Conservation (phyloP, 2,113 vertebrate genomes). For the Irena cyanogastra region DNA sequence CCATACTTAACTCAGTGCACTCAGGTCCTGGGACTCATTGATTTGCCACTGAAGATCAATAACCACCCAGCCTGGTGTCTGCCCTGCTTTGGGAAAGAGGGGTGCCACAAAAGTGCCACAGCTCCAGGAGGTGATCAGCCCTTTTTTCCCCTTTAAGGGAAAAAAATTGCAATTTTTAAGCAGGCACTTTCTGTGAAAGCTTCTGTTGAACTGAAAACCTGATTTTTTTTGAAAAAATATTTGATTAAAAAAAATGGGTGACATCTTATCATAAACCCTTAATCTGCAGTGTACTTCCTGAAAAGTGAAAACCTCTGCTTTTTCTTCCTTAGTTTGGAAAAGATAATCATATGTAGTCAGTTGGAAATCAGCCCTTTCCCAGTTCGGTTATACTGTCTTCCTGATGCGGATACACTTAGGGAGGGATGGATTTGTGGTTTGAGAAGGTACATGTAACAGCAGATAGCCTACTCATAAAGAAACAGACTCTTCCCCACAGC, state of each 20-base stretch:
- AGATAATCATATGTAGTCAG: neutral
- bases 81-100: neutral
- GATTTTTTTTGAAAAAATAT: neutral
- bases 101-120: neutral
- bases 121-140: neutral
- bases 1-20: too few species aligned
- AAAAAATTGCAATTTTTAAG: accelerated
- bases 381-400: neutral
- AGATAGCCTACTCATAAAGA: neutral
- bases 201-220: neutral
- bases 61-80: neutral
- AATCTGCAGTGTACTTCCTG: neutral
- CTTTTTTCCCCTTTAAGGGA: neutral
- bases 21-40: neutral
- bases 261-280: neutral
- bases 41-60: neutral
- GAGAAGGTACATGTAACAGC: neutral
- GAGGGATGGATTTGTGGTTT: neutral
- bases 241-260: neutral
- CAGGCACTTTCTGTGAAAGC: neutral
- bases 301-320: neutral
- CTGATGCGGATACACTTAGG: neutral
- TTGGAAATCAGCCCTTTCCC: neutral
- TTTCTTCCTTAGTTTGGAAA: neutral
- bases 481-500: neutral